Percentiles rank a stretch among this genome's conserved stretches.
These are phyloP conservation scores for Molothrus aeneus DNA, from an alignment of 2,797 vertebrate species.

Conservation along the genomic window DNA sequence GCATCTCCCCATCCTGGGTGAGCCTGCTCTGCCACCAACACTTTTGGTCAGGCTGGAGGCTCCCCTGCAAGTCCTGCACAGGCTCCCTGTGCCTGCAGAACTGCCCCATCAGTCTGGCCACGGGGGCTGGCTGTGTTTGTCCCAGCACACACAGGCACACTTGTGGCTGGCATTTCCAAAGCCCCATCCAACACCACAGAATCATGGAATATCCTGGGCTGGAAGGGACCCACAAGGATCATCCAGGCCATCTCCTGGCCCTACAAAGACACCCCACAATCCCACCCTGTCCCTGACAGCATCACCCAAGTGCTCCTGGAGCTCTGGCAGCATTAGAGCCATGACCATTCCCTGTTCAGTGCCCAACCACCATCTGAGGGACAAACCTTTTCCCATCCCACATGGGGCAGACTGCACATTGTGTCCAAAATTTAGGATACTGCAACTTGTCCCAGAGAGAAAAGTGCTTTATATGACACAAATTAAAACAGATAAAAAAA, in stretches of 20 bases:
- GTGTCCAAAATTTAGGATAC: neutral
- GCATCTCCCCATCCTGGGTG: neutral
- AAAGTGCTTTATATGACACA: neutral
- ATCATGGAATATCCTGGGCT: neutral
- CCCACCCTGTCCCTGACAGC: neutral
- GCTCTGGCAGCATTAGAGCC: neutral
- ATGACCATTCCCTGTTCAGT: neutral
- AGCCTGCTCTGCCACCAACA: neutral
- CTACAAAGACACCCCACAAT: neutral
- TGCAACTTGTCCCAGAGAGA: neutral
- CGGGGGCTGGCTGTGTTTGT: fast-evolving
- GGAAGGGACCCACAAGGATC: neutral
- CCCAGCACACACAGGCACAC: neutral
- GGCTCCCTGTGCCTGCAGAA: neutral
- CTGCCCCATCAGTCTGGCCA: neutral
- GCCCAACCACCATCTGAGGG: neutral
- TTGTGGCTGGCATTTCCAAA: neutral
- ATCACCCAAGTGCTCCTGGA: neutral
- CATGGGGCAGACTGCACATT: neutral
- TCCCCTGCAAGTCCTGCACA: neutral
- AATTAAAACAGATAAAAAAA: neutral
- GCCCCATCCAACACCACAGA: neutral
- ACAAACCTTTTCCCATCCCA: neutral
- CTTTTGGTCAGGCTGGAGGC: neutral
- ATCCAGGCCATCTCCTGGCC: neutral